These are phyloP conservation scores for Gymnothorax javanicus DNA, from an alignment of 2,797 vertebrate species.

Conservation along the genomic window DNA sequence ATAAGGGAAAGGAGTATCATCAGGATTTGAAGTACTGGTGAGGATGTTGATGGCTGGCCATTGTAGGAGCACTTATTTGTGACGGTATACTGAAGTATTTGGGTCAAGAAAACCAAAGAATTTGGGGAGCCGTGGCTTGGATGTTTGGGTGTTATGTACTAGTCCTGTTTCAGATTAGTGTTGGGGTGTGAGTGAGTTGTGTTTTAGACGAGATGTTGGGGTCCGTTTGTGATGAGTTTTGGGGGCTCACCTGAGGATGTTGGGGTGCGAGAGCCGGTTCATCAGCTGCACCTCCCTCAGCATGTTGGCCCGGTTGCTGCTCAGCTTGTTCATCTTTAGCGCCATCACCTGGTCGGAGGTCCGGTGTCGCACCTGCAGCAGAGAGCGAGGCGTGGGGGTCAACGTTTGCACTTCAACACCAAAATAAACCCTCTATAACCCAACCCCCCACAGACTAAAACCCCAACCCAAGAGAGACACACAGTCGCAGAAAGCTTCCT, in stretches of 20 bases:
- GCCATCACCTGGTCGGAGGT: conserved; percentile 95
- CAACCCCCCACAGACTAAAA: not conserved
- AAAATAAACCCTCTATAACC: not conserved
- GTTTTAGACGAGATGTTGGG: not conserved
- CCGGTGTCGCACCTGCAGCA: conserved; percentile 85
- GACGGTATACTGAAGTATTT: not conserved
- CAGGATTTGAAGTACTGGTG: not conserved
- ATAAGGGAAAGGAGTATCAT: not conserved
- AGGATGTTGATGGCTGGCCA: not conserved
- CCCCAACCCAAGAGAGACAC: not conserved
- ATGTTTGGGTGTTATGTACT: not conserved
- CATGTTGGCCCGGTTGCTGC: conserved; percentile 97
- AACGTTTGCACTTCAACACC: not conserved
- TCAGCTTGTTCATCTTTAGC: conserved; percentile 97
- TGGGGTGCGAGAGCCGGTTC: conserved; percentile 94
- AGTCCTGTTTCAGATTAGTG: conserved; percentile 28
- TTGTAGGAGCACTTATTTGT: not conserved
- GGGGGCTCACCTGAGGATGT: conserved; percentile 80
- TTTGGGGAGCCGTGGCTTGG: too few relatives aligned
- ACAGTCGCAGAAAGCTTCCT: not conserved
- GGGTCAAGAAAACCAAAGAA: too few relatives aligned
- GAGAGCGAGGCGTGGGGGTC: not conserved
- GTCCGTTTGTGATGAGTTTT: not conserved
- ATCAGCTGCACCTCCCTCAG: conserved; percentile 95
- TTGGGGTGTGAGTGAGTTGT: conserved; percentile 52